phyloP scores from a whole-genome alignment of 2,888 invertebrate species.

The Gasteruption jaculator region DNA sequence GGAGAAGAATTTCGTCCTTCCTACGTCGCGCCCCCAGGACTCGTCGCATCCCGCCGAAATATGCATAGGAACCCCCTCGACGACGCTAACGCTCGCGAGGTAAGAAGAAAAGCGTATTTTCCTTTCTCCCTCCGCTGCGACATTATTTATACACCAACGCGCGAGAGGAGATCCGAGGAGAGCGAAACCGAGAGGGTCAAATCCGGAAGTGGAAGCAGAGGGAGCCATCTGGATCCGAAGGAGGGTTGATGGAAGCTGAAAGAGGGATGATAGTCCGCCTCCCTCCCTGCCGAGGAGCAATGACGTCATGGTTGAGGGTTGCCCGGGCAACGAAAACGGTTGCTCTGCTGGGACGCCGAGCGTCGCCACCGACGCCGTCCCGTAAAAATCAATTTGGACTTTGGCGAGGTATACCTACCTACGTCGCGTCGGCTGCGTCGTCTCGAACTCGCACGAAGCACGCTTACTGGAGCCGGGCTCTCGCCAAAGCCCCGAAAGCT shows the following conservation, averaged over 20 bases:
- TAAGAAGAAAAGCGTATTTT: constrained; percentile 1
- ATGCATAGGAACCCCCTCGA: too few relatives aligned
- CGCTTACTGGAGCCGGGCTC: constrained; percentile 13
- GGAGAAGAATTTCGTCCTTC: too few relatives aligned
- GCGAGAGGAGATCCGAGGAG: constrained; percentile 5
- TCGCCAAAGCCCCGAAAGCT: constrained; percentile 31
- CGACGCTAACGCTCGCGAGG: too few relatives aligned
- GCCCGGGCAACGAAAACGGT: constrained; percentile 44
- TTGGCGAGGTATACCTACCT: constrained; percentile 35
- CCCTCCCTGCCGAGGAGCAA: constrained; percentile 10
- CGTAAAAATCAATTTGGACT: constrained; percentile 52
- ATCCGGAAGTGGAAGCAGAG: constrained; percentile 10
- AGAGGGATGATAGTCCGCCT: not conserved
- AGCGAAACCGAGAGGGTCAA: constrained; percentile 10
- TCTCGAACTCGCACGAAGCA: constrained; percentile 20
- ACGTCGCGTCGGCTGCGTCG: constrained; percentile 25
- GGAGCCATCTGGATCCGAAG: constrained; percentile 11
- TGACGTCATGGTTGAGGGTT: constrained; percentile 45
- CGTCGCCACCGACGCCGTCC: constrained; percentile 44
- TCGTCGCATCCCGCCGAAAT: too few relatives aligned
- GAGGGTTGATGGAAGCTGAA: constrained; percentile 14
- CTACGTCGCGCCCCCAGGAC: too few relatives aligned
- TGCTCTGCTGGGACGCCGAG: constrained; percentile 39
- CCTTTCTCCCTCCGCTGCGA: not conserved
- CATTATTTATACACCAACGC: constrained; percentile 22